Base-by-base conservation (phyloP, 92 coral and sea anemone genomes). In the Pocillopora grandis region DNA sequence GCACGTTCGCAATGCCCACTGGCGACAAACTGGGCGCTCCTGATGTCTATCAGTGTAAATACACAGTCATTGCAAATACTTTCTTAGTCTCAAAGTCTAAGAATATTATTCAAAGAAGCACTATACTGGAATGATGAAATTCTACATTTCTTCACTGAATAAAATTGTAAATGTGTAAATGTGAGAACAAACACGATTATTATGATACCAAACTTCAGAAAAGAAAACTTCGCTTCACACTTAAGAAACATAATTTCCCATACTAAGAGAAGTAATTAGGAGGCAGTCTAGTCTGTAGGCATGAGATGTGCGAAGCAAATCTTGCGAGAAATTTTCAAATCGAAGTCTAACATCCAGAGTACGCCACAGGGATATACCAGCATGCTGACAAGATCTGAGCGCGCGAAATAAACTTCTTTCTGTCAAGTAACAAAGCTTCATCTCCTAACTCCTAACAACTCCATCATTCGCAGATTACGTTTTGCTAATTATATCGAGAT, bases 401-500 rank as follows among this genome's bases (percentile, higher is more conserved):
- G 35, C 69, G 48, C 69, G 77, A 10, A 10, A 18, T 23, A 2
- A 64, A 35, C 16, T 31, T 27, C 16, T 31, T 27, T 8, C 57
- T 17, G 64, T 71, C 60, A 59, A 58, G 20, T 13, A 60, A 42
- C 60, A 71, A 60, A 58, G 13, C 49, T 80, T 56, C 71, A 9
- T 71, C 60, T 58, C 36, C 20, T 81, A 60, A 71, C 59, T 42
- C 52, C 63, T 18, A 21, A 37, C 52, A n/a, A 60, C 70, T 56
- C 70, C 9, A 15, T 31, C 21, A 37, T 36, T 31, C 31, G 59
- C 68, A 66, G 59, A 33, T 69, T 27, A 70, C 20, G 42, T 58
- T 59, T 70, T 81, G 27, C 52, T 48, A 81, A 60, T 81, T 81
- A 71, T 71, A 58, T 81, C 69, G 67, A 68, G 36, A 81, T 71